Conservation (phyloP, 2,888 invertebrate genomes). For the Cataglyphis cursor region DNA sequence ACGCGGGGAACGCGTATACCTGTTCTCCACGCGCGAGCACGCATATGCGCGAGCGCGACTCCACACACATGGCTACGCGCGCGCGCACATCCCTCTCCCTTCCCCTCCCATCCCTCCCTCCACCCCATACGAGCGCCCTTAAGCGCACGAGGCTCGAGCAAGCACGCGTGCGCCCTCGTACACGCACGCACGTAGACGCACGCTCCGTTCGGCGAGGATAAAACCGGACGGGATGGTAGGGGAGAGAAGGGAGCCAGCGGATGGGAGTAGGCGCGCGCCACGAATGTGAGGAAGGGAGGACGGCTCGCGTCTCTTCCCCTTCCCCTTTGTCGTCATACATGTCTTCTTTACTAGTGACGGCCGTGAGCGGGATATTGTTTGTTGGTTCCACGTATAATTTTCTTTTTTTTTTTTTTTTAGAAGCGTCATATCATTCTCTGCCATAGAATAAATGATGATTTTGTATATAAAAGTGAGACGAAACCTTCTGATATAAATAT, state of each 20-base stretch:
- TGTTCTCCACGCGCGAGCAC: slow-evolving; percentile 77
- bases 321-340: slow-evolving; percentile 63
- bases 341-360: slow-evolving; percentile 60
- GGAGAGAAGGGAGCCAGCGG: slow-evolving; percentile 57
- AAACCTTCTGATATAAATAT: background rate
- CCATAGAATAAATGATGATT: background rate
- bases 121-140: slow-evolving; percentile 60
- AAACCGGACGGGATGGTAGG: slow-evolving; percentile 60
- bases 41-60: slow-evolving; percentile 55
- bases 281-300: slow-evolving; percentile 81
- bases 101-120: background rate
- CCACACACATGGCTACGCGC: slow-evolving; percentile 18
- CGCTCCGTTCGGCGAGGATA: slow-evolving; percentile 66
- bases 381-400: background rate
- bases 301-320: slow-evolving; percentile 85
- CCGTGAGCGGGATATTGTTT: slow-evolving; percentile 32
- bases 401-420: too few relatives aligned
- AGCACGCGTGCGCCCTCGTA: slow-evolving; percentile 75
- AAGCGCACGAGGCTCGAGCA: slow-evolving; percentile 70
- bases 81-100: slow-evolving; percentile 56
- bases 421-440: background rate
- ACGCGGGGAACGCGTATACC: slow-evolving; percentile 74
- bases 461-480: background rate
- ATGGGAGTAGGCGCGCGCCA: slow-evolving; percentile 85
- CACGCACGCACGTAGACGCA: slow-evolving; percentile 54